phyloP scores from a whole-genome alignment of 2,797 vertebrate genomes.

The Hydrophis major region DNA sequence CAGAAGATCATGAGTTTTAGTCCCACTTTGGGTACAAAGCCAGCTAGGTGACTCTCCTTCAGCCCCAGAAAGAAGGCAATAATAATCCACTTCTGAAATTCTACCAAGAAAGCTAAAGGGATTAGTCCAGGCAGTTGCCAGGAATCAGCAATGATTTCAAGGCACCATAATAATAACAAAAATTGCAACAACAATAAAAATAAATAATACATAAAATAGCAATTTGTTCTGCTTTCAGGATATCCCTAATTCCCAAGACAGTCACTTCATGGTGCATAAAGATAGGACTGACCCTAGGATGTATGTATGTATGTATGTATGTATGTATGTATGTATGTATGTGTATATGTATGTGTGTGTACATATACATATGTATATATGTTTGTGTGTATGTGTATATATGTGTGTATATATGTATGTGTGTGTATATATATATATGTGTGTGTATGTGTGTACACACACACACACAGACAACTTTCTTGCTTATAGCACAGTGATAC shows the following conservation, averaged over 20 bases:
- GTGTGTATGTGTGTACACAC: too few species aligned
- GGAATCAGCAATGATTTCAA: not conserved
- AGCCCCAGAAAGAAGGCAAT: not conserved
- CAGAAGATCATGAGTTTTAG: not conserved
- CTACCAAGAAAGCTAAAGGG: not conserved
- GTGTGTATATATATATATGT: too few species aligned
- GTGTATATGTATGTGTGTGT: too few species aligned
- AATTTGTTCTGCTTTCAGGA: not conserved
- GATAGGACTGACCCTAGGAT: too few species aligned
- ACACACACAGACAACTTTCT: not conserved
- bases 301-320: too few species aligned
- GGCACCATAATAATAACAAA: not conserved
- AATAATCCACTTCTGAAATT: not conserved
- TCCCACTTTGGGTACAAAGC: not conserved
- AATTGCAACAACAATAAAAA: too few species aligned
- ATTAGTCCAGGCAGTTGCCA: not conserved
- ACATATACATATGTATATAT: too few species aligned
- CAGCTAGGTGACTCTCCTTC: not conserved
- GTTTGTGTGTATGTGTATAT: fast-evolving
- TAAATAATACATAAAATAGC: not conserved
- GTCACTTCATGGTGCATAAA: not conserved
- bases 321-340: too few species aligned
- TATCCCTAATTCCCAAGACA: too few species aligned
- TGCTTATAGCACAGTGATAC: not conserved
- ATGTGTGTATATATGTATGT: too few species aligned